phyloP scores from a whole-genome alignment of 2,797 vertebrate genomes.

The Margarornis squamiger region DNA sequence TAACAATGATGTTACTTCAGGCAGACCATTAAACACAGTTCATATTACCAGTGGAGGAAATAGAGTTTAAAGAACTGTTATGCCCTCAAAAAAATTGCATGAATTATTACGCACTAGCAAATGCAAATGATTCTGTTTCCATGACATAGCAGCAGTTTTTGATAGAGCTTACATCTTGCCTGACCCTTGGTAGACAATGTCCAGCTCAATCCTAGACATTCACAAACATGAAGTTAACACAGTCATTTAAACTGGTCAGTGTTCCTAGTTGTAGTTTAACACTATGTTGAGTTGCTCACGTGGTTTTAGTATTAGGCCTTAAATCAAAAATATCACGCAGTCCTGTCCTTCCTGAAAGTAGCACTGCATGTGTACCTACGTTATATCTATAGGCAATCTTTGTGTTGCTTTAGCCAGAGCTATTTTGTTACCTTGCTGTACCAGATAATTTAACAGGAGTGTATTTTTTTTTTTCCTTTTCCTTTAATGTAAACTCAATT shows the following conservation, averaged over 20 bases:
- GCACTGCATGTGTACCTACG: not conserved
- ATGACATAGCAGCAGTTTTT: not conserved
- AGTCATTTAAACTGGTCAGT: not conserved
- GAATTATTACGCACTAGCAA: not conserved
- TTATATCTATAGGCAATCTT: not conserved
- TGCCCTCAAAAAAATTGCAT: not conserved
- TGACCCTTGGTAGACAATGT: not conserved
- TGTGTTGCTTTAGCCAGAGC: not conserved
- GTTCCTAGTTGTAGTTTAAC: not conserved
- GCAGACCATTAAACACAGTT: not conserved
- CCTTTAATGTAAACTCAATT: not conserved
- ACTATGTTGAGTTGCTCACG: not conserved
- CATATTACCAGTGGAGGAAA: not conserved
- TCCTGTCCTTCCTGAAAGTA: not conserved
- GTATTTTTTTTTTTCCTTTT: rapidly evolving
- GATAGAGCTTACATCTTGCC: not conserved
- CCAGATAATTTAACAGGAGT: not conserved
- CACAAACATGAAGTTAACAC: rapidly evolving
- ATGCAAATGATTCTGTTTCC: not conserved
- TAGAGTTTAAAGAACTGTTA: not conserved
- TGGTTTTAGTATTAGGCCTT: rapidly evolving
- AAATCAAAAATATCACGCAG: not conserved
- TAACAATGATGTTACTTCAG: not conserved
- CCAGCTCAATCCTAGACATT: not conserved
- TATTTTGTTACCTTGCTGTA: not conserved